Conservation (phyloP, 1,140 invertebrate genomes). For the Phymastichus coffea region DNA sequence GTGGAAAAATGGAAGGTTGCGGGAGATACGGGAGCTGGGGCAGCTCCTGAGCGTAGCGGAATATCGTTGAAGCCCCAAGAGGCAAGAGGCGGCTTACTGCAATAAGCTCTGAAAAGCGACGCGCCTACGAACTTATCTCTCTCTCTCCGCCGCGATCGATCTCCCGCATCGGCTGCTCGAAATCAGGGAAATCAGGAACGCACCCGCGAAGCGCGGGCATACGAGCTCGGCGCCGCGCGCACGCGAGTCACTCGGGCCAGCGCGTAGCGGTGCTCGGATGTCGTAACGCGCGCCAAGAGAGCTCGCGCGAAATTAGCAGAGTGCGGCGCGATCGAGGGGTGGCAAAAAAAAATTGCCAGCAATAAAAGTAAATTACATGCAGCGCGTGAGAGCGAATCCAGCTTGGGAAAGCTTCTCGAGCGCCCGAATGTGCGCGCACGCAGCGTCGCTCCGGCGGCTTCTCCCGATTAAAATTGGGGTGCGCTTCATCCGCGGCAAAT, state of each 20-base stretch:
- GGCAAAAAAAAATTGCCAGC: slow-evolving; percentile 57
- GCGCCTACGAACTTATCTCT: slow-evolving; percentile 12
- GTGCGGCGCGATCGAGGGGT: slow-evolving; percentile 50
- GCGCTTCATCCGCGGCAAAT: slow-evolving; percentile 42
- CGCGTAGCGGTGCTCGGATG: slow-evolving; percentile 8
- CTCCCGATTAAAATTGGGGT: slow-evolving; percentile 59
- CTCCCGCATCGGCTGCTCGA: too few relatives aligned
- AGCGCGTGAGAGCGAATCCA: slow-evolving; percentile 53
- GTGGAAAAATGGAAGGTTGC: too few relatives aligned
- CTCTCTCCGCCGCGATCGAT: background rate
- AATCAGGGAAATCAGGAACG: too few relatives aligned
- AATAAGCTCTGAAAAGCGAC: slow-evolving; percentile 53
- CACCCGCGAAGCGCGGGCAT: too few relatives aligned
- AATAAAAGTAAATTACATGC: slow-evolving; percentile 61
- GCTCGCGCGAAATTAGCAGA: slow-evolving; percentile 52
- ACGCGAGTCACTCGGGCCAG: too few relatives aligned
- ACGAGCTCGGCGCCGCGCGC: too few relatives aligned
- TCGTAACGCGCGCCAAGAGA: slow-evolving; percentile 18
- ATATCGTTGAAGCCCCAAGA: slow-evolving; percentile 57
- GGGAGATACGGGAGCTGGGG: too few relatives aligned
- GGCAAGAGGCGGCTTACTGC: slow-evolving; percentile 57
- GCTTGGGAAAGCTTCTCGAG: background rate
- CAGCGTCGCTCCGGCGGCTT: slow-evolving; percentile 52
- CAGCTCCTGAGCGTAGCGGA: too few relatives aligned
- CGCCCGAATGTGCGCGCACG: background rate